phyloP scores from a whole-genome alignment of 92 coral and sea anemone genomes.

The Porites rus region DNA sequence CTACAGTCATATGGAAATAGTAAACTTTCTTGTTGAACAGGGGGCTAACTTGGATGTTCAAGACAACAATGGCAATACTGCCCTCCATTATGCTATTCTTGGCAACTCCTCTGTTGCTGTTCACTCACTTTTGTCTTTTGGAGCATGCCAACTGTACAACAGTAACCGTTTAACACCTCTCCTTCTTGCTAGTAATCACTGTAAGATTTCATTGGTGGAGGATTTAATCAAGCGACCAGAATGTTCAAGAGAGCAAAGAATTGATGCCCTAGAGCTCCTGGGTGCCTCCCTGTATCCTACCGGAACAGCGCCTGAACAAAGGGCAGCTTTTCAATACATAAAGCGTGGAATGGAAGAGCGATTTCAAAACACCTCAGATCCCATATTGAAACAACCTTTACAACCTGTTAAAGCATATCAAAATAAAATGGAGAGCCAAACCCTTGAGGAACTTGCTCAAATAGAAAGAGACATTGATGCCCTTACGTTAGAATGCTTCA shows the following conservation, averaged over 20 bases:
- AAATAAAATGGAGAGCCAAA: conserved; percentile 68
- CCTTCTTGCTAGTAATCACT: neutral
- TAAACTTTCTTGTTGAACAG: neutral
- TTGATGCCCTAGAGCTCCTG: neutral
- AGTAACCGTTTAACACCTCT: neutral
- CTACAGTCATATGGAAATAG: neutral
- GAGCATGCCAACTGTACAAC: neutral
- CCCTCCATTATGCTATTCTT: neutral
- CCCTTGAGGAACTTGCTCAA: conserved; percentile 55
- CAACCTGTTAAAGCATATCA: conserved; percentile 70
- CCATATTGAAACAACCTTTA: conserved; percentile 36
- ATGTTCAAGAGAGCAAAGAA: neutral
- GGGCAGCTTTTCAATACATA: conserved; percentile 54
- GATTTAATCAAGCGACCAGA: neutral
- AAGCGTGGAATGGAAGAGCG: conserved; percentile 66
- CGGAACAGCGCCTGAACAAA: neutral
- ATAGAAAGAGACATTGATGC: conserved; percentile 55
- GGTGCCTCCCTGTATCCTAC: neutral
- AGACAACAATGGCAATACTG: neutral
- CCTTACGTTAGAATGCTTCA: conserved; percentile 65
- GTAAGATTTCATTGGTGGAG: neutral
- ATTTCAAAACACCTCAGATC: conserved; percentile 12
- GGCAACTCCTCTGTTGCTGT: neutral
- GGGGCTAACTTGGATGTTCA: neutral
- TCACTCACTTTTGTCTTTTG: neutral